These are phyloP conservation scores for Brachirus orientalis DNA, from an alignment of 2,113 vertebrate genomes.

Conservation along the genomic window DNA sequence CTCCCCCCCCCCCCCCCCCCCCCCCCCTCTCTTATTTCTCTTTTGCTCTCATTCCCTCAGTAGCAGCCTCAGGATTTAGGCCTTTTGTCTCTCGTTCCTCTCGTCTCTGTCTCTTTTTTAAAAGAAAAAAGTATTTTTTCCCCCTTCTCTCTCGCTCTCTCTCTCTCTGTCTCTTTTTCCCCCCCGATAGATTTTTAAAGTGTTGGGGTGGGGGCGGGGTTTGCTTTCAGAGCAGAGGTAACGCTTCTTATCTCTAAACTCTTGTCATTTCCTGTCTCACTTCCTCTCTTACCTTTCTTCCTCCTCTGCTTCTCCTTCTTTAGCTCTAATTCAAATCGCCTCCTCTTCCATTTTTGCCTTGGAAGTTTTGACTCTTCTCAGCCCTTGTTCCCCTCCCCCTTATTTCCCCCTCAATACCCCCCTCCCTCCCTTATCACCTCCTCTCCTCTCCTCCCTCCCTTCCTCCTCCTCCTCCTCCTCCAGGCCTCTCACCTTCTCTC, in stretches of 20 bases:
- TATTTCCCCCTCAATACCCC: background rate
- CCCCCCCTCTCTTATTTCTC: constrained; percentile 60
- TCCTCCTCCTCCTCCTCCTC: background rate
- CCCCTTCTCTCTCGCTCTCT: constrained; percentile 3
- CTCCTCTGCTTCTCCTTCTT: background rate
- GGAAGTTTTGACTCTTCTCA: background rate
- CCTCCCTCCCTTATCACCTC: background rate
- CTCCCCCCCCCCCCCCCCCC: constrained; percentile 22
- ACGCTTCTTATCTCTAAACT: constrained; percentile 16
- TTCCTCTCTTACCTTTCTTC: constrained; percentile 43
- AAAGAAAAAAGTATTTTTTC: background rate
- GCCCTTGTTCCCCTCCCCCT: constrained; percentile 14
- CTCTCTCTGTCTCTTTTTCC: constrained; percentile 24
- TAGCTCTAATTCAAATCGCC: background rate
- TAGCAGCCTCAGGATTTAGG: constrained; percentile 68
- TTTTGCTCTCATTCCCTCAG: constrained; percentile 74
- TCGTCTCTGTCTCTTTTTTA: constrained; percentile 25
- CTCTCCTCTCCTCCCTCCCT: constrained; percentile 13
- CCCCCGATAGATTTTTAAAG: constrained; percentile 20
- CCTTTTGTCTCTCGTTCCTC: constrained; percentile 63
- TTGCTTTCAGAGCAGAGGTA: constrained; percentile 47
- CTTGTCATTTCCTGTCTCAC: constrained; percentile 38
- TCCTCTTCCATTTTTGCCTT: background rate
- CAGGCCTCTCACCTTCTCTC: constrained; percentile 10
- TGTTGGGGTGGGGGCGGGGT: background rate